Percentiles rank a stretch among this genome's conserved stretches.
Evolutionary conservation across 2,888 invertebrate genomes (phyloP).

Genomic region (Yponomeuta evonymella): DNA sequence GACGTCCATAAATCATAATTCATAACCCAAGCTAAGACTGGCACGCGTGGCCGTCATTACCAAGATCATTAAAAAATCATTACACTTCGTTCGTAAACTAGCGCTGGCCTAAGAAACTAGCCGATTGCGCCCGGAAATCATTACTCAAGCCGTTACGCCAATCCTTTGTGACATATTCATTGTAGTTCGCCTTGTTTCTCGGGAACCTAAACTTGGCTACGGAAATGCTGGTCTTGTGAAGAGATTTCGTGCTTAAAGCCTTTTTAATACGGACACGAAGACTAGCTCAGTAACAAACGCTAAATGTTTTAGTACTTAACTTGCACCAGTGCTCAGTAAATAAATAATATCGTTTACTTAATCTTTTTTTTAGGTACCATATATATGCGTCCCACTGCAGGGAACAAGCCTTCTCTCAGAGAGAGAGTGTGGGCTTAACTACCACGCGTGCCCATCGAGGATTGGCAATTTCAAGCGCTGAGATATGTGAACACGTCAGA

Average conservation of each 20-base stretch:
- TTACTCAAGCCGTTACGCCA: conserved; percentile 62
- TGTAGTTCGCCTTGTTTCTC: conserved; percentile 35
- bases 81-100: conserved; percentile 29
- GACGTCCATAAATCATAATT: conserved; percentile 29
- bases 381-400: too few relatives aligned
- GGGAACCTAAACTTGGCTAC: background rate
- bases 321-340: too few relatives aligned
- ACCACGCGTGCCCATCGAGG: too few relatives aligned
- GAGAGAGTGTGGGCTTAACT: too few relatives aligned
- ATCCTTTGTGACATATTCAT: conserved; percentile 59
- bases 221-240: background rate
- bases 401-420: too few relatives aligned
- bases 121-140: conserved; percentile 49
- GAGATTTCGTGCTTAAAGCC: background rate
- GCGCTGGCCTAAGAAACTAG: background rate
- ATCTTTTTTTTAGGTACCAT: too few relatives aligned
- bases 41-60: conserved; percentile 60
- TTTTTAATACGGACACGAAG: too few relatives aligned
- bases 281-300: too few relatives aligned
- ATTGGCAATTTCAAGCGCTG: too few relatives aligned
- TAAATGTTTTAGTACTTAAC: too few relatives aligned
- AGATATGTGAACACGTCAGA: too few relatives aligned
- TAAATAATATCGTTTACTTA: too few relatives aligned
- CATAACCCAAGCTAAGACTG: conserved; percentile 16
- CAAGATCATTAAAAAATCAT: conserved; percentile 70